Evolutionary conservation across 2,797 vertebrate species (phyloP).

Genomic region (Meriones psammophilus): DNA sequence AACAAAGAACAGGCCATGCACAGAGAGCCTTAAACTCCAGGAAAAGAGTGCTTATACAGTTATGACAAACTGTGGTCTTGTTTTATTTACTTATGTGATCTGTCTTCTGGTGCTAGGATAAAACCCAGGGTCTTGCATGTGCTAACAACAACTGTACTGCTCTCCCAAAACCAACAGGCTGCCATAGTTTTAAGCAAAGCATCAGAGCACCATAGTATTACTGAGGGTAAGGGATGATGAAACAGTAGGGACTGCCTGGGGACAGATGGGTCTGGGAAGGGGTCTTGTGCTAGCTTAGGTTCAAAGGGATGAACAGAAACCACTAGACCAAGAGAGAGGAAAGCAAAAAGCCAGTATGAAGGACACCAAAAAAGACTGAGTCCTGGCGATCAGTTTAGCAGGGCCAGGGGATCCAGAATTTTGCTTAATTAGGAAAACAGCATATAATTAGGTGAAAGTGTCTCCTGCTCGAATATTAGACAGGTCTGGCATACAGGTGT

Average conservation of each 20-base stretch:
- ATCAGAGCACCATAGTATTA: background rate
- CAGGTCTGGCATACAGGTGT: background rate
- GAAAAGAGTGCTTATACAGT: background rate
- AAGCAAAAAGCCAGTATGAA: slow-evolving; percentile 21
- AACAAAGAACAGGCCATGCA: background rate
- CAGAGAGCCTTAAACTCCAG: slow-evolving; percentile 10
- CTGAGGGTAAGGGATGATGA: background rate
- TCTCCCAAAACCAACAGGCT: background rate
- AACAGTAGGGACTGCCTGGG: background rate
- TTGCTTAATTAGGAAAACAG: slow-evolving; percentile 7
- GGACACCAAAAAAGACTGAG: slow-evolving; percentile 5
- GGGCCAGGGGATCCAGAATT: background rate
- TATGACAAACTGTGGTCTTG: background rate
- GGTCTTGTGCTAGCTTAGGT: background rate
- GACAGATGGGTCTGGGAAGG: background rate
- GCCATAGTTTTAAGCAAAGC: slow-evolving; percentile 1
- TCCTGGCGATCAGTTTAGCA: background rate
- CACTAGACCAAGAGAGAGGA: background rate
- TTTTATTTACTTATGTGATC: background rate
- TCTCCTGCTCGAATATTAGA: slow-evolving; percentile 30
- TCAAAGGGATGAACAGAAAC: background rate
- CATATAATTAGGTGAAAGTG: background rate
- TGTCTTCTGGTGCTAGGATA: background rate
- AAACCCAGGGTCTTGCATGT: background rate
- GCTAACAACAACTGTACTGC: background rate